Conservation (phyloP, 2,888 invertebrate genomes). For the Emmelina monodactyla region DNA sequence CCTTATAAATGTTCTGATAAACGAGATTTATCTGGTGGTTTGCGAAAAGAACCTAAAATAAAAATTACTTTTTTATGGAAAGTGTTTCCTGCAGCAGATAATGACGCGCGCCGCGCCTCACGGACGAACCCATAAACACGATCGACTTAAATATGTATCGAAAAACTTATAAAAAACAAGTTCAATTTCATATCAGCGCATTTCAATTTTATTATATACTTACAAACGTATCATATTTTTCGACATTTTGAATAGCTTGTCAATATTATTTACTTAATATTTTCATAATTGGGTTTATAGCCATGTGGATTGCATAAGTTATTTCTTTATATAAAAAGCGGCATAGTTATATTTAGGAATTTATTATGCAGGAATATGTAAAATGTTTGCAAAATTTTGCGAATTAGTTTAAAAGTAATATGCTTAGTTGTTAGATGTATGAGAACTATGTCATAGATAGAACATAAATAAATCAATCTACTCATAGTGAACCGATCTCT, state of each 20-base stretch:
- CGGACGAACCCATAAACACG: conserved; percentile 1
- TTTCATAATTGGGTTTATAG: too few relatives aligned
- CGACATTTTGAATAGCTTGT: too few relatives aligned
- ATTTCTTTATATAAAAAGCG: too few relatives aligned
- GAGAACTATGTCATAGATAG: conserved; percentile 6
- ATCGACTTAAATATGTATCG: not conserved
- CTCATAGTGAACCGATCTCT: conserved; percentile 21
- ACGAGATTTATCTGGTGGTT: not conserved
- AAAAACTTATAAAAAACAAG: not conserved
- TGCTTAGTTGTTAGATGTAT: too few relatives aligned
- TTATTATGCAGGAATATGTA: too few relatives aligned
- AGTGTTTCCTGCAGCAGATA: conserved; percentile 17
- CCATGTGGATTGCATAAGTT: too few relatives aligned
- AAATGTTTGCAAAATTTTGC: too few relatives aligned
- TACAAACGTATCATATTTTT: too few relatives aligned
- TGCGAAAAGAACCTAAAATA: conserved; percentile 15
- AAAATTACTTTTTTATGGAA: conserved; percentile 18
- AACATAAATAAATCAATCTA: conserved; percentile 9
- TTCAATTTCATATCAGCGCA: not conserved
- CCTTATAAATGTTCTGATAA: too few relatives aligned
- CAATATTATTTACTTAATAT: too few relatives aligned
- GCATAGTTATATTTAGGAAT: too few relatives aligned
- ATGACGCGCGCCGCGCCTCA: conserved; percentile 2
- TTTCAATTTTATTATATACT: not conserved
- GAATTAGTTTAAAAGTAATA: too few relatives aligned